Conservation (phyloP, 2,888 invertebrate species). For the Morpho achilles region DNA sequence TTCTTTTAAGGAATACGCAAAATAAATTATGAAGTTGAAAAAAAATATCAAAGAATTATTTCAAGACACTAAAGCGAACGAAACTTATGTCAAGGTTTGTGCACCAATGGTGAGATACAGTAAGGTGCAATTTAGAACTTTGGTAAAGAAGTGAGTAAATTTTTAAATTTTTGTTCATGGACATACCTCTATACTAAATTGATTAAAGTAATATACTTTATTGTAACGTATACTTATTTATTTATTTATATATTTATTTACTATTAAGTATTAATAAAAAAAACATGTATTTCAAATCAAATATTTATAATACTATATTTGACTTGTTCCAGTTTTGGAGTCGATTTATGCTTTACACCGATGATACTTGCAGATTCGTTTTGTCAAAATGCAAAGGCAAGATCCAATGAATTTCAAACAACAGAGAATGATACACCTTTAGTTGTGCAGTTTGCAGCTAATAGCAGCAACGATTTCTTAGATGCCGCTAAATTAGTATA, state of each 20-base stretch:
- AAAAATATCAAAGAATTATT: constrained; percentile 81
- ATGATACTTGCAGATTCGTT: constrained; percentile 98
- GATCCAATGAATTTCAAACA: constrained; percentile 89
- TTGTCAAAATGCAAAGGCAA: constrained; percentile 91
- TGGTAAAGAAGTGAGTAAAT: constrained; percentile 62
- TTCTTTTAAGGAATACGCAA: too few relatives aligned
- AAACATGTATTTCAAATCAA: too few relatives aligned
- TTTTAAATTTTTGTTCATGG: not conserved
- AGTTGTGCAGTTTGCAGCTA: constrained; percentile 97
- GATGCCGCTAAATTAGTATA: constrained; percentile 91
- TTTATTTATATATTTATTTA: too few relatives aligned
- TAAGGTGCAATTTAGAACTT: constrained; percentile 68
- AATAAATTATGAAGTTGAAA: constrained; percentile 18
- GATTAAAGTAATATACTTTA: too few relatives aligned
- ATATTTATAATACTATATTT: too few relatives aligned
- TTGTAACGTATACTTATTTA: too few relatives aligned
- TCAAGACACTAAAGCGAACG: constrained; percentile 60
- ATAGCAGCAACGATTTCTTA: constrained; percentile 88
- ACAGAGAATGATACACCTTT: constrained; percentile 88
- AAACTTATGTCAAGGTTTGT: constrained; percentile 86
- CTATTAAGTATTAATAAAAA: too few relatives aligned
- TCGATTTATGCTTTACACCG: constrained; percentile 95
- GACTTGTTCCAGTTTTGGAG: constrained; percentile 82
- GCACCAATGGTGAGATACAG: constrained; percentile 99
- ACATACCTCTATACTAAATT: too few relatives aligned